A percentile compares a stretch with the other conserved stretches of the same genome.
Conservation (phyloP, 1,140 invertebrate genomes). For the Platorchestia sp. region DNA sequence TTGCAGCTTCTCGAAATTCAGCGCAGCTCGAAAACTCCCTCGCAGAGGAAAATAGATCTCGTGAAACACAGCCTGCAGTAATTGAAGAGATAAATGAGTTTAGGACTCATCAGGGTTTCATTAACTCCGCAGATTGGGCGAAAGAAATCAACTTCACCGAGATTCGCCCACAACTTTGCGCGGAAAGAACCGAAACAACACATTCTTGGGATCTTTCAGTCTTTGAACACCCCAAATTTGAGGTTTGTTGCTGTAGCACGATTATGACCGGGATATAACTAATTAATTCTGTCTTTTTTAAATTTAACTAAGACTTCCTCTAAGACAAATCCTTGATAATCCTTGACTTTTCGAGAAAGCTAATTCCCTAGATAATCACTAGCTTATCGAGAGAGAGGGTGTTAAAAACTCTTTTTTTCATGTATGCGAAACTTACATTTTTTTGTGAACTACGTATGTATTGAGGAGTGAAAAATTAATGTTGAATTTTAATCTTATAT, state of each 20-base stretch:
- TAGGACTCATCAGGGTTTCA: conserved; percentile 51
- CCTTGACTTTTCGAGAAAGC: no score
- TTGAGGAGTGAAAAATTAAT: no score
- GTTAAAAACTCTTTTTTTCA: no score
- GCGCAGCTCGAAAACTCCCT: neutral
- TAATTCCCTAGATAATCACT: no score
- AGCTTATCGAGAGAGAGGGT: no score
- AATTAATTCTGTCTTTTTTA: neutral
- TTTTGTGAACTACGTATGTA: no score
- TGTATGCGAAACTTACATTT: no score
- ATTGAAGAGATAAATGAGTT: conserved; percentile 52
- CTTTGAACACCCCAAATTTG: neutral
- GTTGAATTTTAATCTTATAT: no score
- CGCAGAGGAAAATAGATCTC: neutral
- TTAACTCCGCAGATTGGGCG: conserved; percentile 40
- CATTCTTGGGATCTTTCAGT: neutral
- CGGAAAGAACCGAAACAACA: neutral
- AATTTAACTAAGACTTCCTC: neutral
- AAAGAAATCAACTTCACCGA: conserved; percentile 24
- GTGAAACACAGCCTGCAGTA: conserved; percentile 20
- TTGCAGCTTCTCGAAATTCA: neutral
- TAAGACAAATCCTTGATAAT: no score
- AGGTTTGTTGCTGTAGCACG: neutral
- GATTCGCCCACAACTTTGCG: neutral
- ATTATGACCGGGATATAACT: neutral